Evolutionary conservation across 2,113 vertebrate genomes (phyloP).

Genomic region (Panurus biarmicus): DNA sequence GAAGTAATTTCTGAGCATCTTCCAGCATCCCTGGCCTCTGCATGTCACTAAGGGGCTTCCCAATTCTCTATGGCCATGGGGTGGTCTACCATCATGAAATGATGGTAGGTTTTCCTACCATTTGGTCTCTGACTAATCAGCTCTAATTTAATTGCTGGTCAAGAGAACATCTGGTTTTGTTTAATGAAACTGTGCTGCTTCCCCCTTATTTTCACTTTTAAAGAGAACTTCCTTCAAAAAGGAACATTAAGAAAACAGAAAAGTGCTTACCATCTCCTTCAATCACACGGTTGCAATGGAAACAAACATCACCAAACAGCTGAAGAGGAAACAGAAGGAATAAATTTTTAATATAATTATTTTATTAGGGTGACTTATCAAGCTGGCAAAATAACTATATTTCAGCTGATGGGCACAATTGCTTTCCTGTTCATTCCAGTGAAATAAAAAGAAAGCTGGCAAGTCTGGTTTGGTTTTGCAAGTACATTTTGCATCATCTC

Average conservation of each 20-base stretch:
- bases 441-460: background rate
- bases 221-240: background rate
- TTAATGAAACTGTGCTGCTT: background rate
- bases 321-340: constrained; percentile 45
- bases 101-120: background rate
- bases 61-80: background rate
- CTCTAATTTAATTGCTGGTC: background rate
- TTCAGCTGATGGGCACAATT: background rate
- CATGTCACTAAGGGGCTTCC: background rate
- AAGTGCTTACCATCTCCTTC: constrained; percentile 91
- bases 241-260: background rate
- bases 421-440: background rate
- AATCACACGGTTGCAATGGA: constrained; percentile 96
- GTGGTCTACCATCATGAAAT: background rate
- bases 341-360: background rate
- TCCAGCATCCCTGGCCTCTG: background rate
- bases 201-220: background rate
- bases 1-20: background rate
- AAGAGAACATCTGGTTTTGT: background rate
- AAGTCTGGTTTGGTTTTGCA: background rate
- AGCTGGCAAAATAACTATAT: background rate
- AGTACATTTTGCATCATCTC: background rate
- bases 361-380: background rate
- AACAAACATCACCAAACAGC: constrained; percentile 98
- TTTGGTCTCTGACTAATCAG: background rate